These are phyloP conservation scores for Zaprionus inermis DNA, from an alignment of 1,140 invertebrate species.

Conservation along the genomic window DNA sequence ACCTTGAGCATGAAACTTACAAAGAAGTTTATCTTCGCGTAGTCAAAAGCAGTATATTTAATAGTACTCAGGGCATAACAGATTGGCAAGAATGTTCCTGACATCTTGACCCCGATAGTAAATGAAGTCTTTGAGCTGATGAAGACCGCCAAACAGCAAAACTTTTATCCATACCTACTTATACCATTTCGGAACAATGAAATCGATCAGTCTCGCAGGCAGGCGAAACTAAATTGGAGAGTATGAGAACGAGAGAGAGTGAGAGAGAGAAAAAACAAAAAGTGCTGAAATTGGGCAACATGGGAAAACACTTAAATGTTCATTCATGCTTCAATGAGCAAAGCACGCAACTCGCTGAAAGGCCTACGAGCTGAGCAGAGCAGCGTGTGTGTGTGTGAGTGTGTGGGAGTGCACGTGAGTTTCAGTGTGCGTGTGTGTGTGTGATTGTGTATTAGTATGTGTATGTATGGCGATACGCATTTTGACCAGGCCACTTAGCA, in stretches of 20 bases:
- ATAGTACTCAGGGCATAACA: background rate
- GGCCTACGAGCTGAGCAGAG: conserved; percentile 13
- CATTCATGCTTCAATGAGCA: conserved; percentile 46
- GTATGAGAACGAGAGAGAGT: background rate
- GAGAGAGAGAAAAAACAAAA: conserved; percentile 5
- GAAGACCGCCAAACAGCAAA: background rate
- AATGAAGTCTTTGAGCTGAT: conserved; percentile 9
- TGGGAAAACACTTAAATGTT: conserved; percentile 55
- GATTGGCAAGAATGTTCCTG: conserved; percentile 3
- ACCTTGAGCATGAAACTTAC: no score
- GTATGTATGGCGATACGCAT: background rate
- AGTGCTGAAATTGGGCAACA: conserved; percentile 30
- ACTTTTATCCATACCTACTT: background rate
- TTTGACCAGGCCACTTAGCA: conserved; percentile 1
- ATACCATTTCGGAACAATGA: background rate
- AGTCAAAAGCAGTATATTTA: background rate
- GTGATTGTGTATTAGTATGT: background rate
- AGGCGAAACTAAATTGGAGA: background rate
- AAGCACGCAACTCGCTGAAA: conserved; percentile 29
- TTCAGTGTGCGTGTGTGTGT: background rate
- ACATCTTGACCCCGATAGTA: background rate
- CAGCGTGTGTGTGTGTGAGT: background rate
- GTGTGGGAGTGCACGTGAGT: background rate
- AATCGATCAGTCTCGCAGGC: conserved; percentile 4
- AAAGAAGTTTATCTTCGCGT: background rate